Evolutionary conservation across 2,797 vertebrate species (phyloP).

Genomic region (Buphagus erythrorhynchus): DNA sequence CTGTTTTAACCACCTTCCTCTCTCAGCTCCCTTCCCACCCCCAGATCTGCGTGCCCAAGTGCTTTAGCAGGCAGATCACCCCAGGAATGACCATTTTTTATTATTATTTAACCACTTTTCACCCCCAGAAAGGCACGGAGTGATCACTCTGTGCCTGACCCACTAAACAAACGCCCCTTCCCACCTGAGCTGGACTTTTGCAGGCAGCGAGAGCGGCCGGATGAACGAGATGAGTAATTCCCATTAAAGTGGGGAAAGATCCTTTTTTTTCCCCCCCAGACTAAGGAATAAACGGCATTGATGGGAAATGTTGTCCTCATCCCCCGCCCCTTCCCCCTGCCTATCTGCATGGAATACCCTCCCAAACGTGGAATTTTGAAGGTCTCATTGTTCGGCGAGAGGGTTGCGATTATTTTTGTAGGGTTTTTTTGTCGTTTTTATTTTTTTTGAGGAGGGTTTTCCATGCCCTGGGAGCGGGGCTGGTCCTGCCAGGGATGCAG

Average conservation of each 20-base stretch:
- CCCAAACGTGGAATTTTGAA: constrained; percentile 22
- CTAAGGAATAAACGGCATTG: constrained; percentile 2
- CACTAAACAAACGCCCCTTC: background rate
- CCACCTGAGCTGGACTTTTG: background rate
- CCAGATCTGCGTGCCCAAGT: background rate
- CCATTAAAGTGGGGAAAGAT: background rate
- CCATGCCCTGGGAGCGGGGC: background rate
- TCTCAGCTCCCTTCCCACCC: background rate
- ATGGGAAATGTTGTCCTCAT: constrained; percentile 23
- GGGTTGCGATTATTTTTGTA: constrained; percentile 3
- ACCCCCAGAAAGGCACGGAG: background rate
- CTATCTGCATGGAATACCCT: constrained; percentile 12
- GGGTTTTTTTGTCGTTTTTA: background rate
- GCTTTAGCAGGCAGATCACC: background rate
- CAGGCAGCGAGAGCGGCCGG: background rate
- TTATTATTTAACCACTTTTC: background rate
- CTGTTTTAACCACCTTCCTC: background rate
- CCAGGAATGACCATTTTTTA: background rate
- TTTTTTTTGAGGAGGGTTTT: background rate
- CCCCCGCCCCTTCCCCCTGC: constrained; percentile 26
- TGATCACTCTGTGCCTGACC: background rate
- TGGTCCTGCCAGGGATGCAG: background rate
- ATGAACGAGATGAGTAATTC: background rate
- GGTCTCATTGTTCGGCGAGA: constrained; percentile 46
- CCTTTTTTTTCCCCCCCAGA: background rate